Evolutionary conservation across 2,113 vertebrate genomes (phyloP), one percentile per base, ranked within the genome.

Genomic region (Oncorhynchus gorbuscha): DNA sequence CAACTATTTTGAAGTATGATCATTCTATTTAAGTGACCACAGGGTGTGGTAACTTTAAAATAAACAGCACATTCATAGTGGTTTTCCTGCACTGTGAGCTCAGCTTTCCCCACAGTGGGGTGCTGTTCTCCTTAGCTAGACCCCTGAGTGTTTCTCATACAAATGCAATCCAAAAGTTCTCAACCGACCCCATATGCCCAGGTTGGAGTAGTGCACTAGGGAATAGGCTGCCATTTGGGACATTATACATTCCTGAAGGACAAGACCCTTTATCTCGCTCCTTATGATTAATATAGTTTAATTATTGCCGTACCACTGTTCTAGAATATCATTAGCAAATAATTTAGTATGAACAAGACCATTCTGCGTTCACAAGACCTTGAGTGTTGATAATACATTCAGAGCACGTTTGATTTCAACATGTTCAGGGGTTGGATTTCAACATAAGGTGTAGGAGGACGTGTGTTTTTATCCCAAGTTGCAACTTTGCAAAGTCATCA

Each of bases 101-200:
- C 32, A 22, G 8, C 22, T 13, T 12, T 1, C 32, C 14, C 79
- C 87, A 86, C 72, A 73, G 83, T 84, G 61, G 80, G 67, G 82
- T 0, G 72, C 26, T 48, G 18, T 71, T 73, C 48, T 12, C 59
- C 30, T 61, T 62, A 5, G 2, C 16, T 58, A 72, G 58, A 48
- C 32, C 3, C 2, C 5, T 6, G 62, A n/a, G 39, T 1, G 14
- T 12, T n/a, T n/a, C 14, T 59, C 55, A 59, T 18, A 73, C 11
- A 30, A 3, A 4, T 9, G 24, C 49, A 51, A 30, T 61, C 55
- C 51, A 72, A 59, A n/a, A 20, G 16, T 13, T 55, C 16, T 14
- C 49, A 55, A 72, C 16, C 0, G 13, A 1, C 51, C 51, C 51
- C 51, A 14, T 55, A 55, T 55, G 3, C 51, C 51, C 51, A 45